Evolutionary conservation across 2,888 invertebrate genomes (phyloP).

Genomic region (Drosophila koepferae): DNA sequence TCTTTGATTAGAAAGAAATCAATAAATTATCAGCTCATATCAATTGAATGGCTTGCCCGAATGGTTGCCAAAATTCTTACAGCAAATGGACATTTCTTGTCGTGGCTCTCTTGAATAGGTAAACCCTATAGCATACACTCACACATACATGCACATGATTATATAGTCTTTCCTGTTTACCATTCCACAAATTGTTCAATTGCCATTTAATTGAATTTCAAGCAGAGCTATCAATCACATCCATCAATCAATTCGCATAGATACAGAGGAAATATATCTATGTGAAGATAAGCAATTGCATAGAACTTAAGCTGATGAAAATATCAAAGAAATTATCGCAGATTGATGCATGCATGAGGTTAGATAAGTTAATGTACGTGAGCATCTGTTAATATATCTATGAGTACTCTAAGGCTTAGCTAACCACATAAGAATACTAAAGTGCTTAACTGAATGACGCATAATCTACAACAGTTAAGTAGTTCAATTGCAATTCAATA

Average conservation of each 20-base stretch:
- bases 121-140: not conserved
- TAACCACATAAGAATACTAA: too few relatives aligned
- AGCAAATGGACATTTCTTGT: slow-evolving; percentile 51
- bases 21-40: slow-evolving; percentile 72
- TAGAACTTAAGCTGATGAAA: too few relatives aligned
- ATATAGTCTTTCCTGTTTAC: not conserved
- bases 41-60: slow-evolving; percentile 49
- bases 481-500: too few relatives aligned
- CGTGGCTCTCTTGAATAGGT: not conserved
- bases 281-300: not conserved
- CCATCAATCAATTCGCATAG: slow-evolving; percentile 31
- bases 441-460: too few relatives aligned
- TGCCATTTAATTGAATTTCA: slow-evolving; percentile 58
- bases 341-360: too few relatives aligned
- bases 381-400: not conserved
- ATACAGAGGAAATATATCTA: not conserved
- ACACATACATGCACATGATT: not conserved
- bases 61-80: slow-evolving; percentile 13
- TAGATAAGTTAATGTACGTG: not conserved
- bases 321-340: too few relatives aligned
- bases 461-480: too few relatives aligned
- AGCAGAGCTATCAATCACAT: slow-evolving; percentile 28
- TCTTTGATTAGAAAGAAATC: slow-evolving; percentile 68
- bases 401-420: too few relatives aligned
- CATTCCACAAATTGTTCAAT: slow-evolving; percentile 52